These are phyloP conservation scores for Trachurus trachurus DNA, from an alignment of 2,797 vertebrate genomes.

Conservation along the genomic window DNA sequence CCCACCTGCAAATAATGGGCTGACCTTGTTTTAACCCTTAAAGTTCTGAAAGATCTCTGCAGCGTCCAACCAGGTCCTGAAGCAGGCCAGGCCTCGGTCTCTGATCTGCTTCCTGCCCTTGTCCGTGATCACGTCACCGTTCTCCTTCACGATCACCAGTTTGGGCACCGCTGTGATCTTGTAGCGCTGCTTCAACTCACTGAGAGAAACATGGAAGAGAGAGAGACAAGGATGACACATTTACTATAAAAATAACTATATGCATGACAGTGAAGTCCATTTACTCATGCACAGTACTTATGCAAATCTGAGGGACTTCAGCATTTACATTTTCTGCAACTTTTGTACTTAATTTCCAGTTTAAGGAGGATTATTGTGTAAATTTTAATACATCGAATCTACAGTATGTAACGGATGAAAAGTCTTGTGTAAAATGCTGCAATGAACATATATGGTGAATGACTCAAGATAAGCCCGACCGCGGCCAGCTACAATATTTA, in stretches of 20 bases:
- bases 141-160: constrained; percentile 96
- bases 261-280: neutral
- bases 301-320: no score
- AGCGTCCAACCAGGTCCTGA: constrained; percentile 92
- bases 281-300: neutral
- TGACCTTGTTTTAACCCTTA: constrained; percentile 71
- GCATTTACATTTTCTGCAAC: neutral
- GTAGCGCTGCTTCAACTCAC: constrained; percentile 94
- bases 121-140: constrained; percentile 95
- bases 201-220: constrained; percentile 60
- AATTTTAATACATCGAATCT: neutral
- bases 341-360: neutral
- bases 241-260: neutral
- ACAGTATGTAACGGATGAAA: neutral
- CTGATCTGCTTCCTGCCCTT: constrained; percentile 96
- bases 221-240: neutral
- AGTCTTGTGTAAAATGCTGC: neutral
- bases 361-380: neutral
- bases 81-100: constrained; percentile 91
- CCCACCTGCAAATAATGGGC: neutral
- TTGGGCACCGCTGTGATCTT: constrained; percentile 93
- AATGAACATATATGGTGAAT: no score
- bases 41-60: constrained; percentile 97
- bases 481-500: no score
- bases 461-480: no score